Base-by-base conservation (phyloP, 2,888 invertebrate genomes). In the Caenorhabditis wallacei region DNA sequence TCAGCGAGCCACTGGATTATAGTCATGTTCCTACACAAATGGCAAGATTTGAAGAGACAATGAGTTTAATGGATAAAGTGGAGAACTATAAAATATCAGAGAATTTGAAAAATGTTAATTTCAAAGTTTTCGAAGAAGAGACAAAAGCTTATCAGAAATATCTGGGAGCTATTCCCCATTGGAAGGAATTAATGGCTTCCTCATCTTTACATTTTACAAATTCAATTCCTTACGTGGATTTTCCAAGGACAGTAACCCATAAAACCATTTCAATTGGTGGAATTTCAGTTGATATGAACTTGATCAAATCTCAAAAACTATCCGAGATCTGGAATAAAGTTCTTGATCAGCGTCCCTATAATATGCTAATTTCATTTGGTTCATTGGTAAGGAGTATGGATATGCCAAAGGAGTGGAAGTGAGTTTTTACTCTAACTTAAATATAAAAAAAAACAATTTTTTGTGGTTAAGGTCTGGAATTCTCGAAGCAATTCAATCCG, bases 211-310 rank as follows among this genome's bases (percentile, higher is more conserved):
- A 35, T n/a, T 82, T 82, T 46, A 70, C 64, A 16, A 82, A 82
- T 53, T 64, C 81, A 0, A 71, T 66, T 59, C 84, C 84, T 18
- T 80, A 78, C 51, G 37, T 85, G 8, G 81, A 85, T 56, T 85
- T 84, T 57, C 82, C 85, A 10, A 53, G 84, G 4, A 68, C 82
- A 18, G 37, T 74, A 0, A 37, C 76, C 4, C 82, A 64, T 11
- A 82, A 82, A 35, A 82, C 81, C 0, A 35, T 82, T 51, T 56
- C 76, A 26, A 82, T 82, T 22, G 81, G 81, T 24, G 81, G 81
- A 43, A 82, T 82, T 46, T 63, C 75, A 11, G 81, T 82, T 26
- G 76, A 82, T 46, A 59, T 82, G 53, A 43, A 71, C 8, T 2
- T 8, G 4, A 71, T 82, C 4, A 35, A 46, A 51, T 57, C 59